Evolutionary conservation across 2,113 vertebrate species (phyloP), one percentile per base, ranked within the genome.

Genomic region (Psilopsiagon aurifrons): DNA sequence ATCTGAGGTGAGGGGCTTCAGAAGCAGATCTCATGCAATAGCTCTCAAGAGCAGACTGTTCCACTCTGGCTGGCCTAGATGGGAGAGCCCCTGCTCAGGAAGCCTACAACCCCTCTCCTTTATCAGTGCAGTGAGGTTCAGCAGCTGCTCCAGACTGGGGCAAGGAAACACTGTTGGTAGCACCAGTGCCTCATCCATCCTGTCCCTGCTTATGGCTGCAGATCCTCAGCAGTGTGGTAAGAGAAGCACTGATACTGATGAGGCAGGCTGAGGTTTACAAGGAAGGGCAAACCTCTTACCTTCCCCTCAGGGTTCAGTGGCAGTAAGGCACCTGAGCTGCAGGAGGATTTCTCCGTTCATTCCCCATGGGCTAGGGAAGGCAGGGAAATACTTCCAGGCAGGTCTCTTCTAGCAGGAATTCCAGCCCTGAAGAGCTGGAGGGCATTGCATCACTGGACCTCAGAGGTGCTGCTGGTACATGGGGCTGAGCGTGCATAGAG

Each of bases 401-500:
- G 33, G 47, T 11, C 46, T 37, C 20, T 11, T 15, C n/a, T 5
- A 37, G n/a, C 20, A 25, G 37, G 20, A 35, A 33, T 10, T 1
- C 20, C 43, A 55, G 66, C 51, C 33, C 35, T 31, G 33, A 47
- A 37, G 23, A 33, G 51, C 17, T 15, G 77, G 35, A 59, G 43
- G 31, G 11, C 46, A 19, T 7, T 10, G 52, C 22, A 9, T 1
- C 9, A 2, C 29, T 5, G 39, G 51, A 27, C 15, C 35, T 17
- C 23, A 5, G 11, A n/a, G 33, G 31, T 37, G 35, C 4, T 14
- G 39, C 33, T 59, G 59, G 25, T 13, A 7, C 14, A 15, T 3
- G 49, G 35, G 43, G 23, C 41, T 29, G 33, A 29, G 33, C 0
- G 0, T 6, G 25, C 1, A 1, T 1, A 11, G n/a, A 28, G n/a